Evolutionary conservation across 1,140 invertebrate species (phyloP).

Genomic region (Nylanderia fulva): DNA sequence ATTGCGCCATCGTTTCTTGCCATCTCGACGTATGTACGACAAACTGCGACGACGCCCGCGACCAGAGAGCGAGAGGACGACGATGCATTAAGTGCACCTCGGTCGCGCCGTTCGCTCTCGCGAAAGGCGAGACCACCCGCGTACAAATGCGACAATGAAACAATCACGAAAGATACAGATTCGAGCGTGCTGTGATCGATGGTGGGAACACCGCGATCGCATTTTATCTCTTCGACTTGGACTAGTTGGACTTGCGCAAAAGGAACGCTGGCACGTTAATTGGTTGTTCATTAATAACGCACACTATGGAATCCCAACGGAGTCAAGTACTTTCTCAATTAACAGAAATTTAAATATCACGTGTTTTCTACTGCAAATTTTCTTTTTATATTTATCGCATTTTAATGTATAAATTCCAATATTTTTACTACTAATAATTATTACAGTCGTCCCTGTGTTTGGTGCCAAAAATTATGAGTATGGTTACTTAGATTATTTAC

Average conservation of each 20-base stretch:
- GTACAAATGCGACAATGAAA: slow-evolving; percentile 53
- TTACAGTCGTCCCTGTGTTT: too few species aligned
- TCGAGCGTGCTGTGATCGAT: slow-evolving; percentile 41
- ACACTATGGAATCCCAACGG: neutral
- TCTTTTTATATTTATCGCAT: too few species aligned
- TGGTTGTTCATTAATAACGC: slow-evolving; percentile 3
- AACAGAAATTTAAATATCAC: neutral
- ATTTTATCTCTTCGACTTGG: slow-evolving; percentile 22
- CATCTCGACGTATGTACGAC: slow-evolving; percentile 44
- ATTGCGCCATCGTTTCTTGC: slow-evolving; percentile 64
- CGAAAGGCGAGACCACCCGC: slow-evolving; percentile 51
- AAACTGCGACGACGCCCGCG: slow-evolving; percentile 44
- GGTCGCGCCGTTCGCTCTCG: slow-evolving; percentile 44
- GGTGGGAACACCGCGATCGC: slow-evolving; percentile 45
- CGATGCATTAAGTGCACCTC: slow-evolving; percentile 25
- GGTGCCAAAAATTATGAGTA: too few species aligned
- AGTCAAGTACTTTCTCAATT: neutral
- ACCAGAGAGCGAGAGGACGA: slow-evolving; percentile 43
- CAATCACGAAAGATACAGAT: slow-evolving; percentile 54
- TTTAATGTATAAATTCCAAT: neutral
- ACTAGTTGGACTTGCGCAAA: slow-evolving; percentile 38
- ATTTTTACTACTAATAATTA: too few species aligned
- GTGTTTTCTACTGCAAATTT: neutral
- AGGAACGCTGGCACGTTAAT: slow-evolving; percentile 20
- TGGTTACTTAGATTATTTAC: too few species aligned